Base-by-base conservation (phyloP, 2,888 invertebrate genomes). In the Cryptocheilus praepositus region DNA sequence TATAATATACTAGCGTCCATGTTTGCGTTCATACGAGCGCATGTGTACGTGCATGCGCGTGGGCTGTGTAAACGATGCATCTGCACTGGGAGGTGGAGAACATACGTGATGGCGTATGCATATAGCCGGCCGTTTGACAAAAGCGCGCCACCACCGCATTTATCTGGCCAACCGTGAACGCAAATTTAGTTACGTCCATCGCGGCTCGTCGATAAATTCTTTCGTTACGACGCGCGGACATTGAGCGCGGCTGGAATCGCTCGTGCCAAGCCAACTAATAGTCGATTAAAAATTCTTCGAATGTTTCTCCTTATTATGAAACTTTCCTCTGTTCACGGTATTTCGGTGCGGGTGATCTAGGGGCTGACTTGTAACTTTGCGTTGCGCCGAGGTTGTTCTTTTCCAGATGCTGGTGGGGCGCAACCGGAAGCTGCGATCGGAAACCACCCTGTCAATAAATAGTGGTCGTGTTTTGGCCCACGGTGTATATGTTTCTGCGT, bases 401-500 rank as follows among this genome's bases (percentile, higher is more conserved):
- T 63, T 70, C 63, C 57, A 75, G 72, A 74, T 68, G 72, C 64
- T 74, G 68, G 69, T 78, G 43, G 69, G 64, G 43, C 66, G 55
- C 44, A 58, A 68, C 55, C 64, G 73, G 70, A 77, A 78, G 64
- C 75, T 70, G 67, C 64, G 62, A 52, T 44, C 67, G 79, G 67
- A 79, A 67, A 72, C 57, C 7, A 8, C 36, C 36, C 11, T 36
- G 36, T 36, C 70, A 76, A 75, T 82, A 83, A 84, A 74, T 80
- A 77, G 83, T 79, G 82, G 77, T 75, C 79, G 81, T 82, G 81
- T 83, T 83, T 83, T 83, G 81, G 76, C 81, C 76, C 69, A 68
- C 67, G 57, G 46, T 64, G 53, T 65, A 66, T 64, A 51, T 58
- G 63, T 63, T 36, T 49, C 13, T 45, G 49, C 13, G 11, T 28